A percentile compares a stretch with the other conserved stretches of the same genome.
phyloP scores from a whole-genome alignment of 2,888 invertebrate genomes.

The Hypolimnas misippus region DNA sequence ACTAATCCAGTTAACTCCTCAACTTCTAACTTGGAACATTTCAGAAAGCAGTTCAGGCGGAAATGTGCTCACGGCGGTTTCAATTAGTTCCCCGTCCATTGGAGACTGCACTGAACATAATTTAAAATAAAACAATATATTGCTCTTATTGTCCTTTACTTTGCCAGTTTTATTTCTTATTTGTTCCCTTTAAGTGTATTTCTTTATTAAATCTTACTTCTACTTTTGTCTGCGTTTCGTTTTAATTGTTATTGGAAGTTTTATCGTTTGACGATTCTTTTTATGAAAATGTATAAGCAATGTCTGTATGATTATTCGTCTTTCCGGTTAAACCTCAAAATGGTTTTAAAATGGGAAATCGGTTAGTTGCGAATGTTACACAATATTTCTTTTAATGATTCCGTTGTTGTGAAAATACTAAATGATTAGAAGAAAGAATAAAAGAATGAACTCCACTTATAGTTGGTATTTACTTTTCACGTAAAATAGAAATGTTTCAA shows the following conservation, averaged over 20 bases:
- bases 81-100: constrained; percentile 58
- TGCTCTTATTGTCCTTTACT: constrained; percentile 10
- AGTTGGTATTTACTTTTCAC: too few species aligned
- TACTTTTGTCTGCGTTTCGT: neutral
- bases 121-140: constrained; percentile 42
- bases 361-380: too few species aligned
- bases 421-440: too few species aligned
- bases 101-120: constrained; percentile 35
- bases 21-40: constrained; percentile 34
- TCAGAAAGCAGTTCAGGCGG: constrained; percentile 52
- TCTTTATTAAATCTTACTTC: constrained; percentile 4
- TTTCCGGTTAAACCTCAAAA: too few species aligned
- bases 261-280: neutral
- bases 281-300: too few species aligned
- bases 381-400: too few species aligned
- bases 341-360: too few species aligned
- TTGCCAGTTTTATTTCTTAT: constrained; percentile 2
- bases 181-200: constrained; percentile 7
- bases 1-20: constrained; percentile 1
- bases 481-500: too few species aligned
- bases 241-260: neutral
- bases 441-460: too few species aligned
- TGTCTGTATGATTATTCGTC: too few species aligned
- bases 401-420: too few species aligned
- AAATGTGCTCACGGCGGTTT: constrained; percentile 64